Evolutionary conservation across 2,113 vertebrate genomes (phyloP), one percentile per base, ranked within the genome.

Genomic region (Bothrops jararaca): DNA sequence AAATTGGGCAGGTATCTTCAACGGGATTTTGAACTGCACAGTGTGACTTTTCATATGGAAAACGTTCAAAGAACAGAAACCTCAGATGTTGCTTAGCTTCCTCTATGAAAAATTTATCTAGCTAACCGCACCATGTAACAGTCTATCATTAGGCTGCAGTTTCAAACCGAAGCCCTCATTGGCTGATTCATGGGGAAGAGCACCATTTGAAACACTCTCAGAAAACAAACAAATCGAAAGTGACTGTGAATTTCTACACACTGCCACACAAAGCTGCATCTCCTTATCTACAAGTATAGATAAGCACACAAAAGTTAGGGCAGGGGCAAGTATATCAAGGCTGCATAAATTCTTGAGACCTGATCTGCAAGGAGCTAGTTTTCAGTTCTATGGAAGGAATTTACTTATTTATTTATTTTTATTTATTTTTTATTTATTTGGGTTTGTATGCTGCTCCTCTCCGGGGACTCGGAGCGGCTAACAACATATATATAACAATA

Each of bases 91-190:
- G 29, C 5, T 60, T 1, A 29, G 90, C 93, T 97, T 92, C 92
- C 60, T 93, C 48, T 42, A 89, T 29, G 89, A 50, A 13, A 58
- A 29, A 92, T 90, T 88, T 93, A 96, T 94, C 96, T 95, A 22
- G 64, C 94, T 60, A 92, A 92, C 92, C 53, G 10, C 96, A 80
- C 96, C 91, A 92, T 93, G 90, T 91, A 94, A 93, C 86, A 10
- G 64, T 87, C 95, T 93, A 53, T 94, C 85, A 1, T 90, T 58
- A 88, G 60, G 0, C 87, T 42, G 93, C 93, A 58, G 20, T 90
- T 86, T 85, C 18, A 58, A 0, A 18, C 80, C 1, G 39, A 15
- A 12, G 24, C 57, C 3, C 39, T 7, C 90, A 96, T 89, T 94
- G 96, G 97, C n/a, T 1, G 6, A 24, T 6, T 0, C 0, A 0